Base-by-base conservation (phyloP, 2,797 vertebrate genomes). In the Brotula barbata region DNA sequence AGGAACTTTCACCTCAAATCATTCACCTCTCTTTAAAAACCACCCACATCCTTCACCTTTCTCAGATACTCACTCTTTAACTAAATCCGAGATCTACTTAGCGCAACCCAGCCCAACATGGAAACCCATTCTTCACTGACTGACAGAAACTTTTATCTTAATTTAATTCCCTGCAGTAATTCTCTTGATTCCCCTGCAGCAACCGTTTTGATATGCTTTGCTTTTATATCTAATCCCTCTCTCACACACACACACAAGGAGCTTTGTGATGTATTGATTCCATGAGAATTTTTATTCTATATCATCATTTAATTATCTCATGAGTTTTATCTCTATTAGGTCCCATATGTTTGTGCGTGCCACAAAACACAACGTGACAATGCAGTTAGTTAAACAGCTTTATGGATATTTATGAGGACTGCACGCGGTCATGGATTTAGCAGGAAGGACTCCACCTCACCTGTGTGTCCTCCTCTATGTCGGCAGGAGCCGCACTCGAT, bases 391-490 rank as follows among this genome's bases (percentile, higher is more conserved):
- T 68, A 33, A 76, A 78, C 57, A 47, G 47, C 66, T 73, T 78
- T 71, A 75, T 64, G 79, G 82, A 80, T 78, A 72, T 37, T 75
- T 68, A 58, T 44, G 60, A 66, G 45, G 2, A 12, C 36, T 45
- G 48, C 55, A 33, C 60, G 59, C 68, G 34, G 54, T 61, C 50
- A 71, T 44, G 69, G 28, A 67, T 64, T 55, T n/a, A 64, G 39
- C 16, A 54, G 46, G 33, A 5, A 46, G 48, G 54, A 54, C 55
- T 51, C 43, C 37, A 12, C 53, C 86, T 84, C 67, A 92, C 91
- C 89, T 89, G 87, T 55, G 28, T 28, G 12, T 88, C 87, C 54
- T 88, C 75, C 1, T 82, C 85, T 22, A 81, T 52, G 49, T 37
- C 65, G n/a, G 49, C 46, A 6, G 66, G 73, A 10, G 77, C 81